Evolutionary conservation across 2,888 invertebrate species (phyloP).

Genomic region (Hydriomena furcata): DNA sequence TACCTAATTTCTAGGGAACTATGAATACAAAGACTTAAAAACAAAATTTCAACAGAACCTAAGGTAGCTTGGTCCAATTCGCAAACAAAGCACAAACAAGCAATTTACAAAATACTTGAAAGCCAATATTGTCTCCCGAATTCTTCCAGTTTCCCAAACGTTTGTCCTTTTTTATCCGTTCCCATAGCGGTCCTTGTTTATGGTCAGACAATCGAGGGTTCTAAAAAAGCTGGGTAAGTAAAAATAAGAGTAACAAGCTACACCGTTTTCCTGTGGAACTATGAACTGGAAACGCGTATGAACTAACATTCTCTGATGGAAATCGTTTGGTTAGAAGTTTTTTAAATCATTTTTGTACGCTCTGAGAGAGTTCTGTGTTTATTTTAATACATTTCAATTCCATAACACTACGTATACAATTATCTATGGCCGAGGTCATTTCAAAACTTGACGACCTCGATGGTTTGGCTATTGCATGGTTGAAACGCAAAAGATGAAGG

Average conservation of each 20-base stretch:
- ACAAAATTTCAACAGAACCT: not conserved
- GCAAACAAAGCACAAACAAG: slow-evolving; percentile 17
- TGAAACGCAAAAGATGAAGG: too few relatives aligned
- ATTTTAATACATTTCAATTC: too few relatives aligned
- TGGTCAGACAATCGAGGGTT: slow-evolving; percentile 39
- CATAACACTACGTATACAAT: too few relatives aligned
- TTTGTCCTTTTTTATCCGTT: slow-evolving; percentile 34
- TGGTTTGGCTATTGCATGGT: too few relatives aligned
- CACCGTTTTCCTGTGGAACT: not conserved
- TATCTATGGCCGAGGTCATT: too few relatives aligned
- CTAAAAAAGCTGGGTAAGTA: slow-evolving; percentile 45
- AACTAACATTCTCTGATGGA: not conserved
- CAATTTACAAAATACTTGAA: slow-evolving; percentile 32
- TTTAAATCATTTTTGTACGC: too few relatives aligned
- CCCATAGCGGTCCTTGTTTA: slow-evolving; percentile 43
- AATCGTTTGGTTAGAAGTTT: too few relatives aligned
- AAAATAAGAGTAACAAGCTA: slow-evolving; percentile 23
- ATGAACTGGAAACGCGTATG: slow-evolving; percentile 1
- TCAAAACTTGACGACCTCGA: too few relatives aligned
- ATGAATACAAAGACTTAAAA: not conserved
- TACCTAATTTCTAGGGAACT: too few relatives aligned
- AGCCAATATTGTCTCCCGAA: slow-evolving; percentile 38
- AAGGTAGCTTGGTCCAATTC: slow-evolving; percentile 1
- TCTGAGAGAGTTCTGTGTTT: too few relatives aligned
- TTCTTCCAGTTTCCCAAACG: slow-evolving; percentile 35